Evolutionary conservation across 2,888 invertebrate species (phyloP).

Genomic region (Agriopis marginaria): DNA sequence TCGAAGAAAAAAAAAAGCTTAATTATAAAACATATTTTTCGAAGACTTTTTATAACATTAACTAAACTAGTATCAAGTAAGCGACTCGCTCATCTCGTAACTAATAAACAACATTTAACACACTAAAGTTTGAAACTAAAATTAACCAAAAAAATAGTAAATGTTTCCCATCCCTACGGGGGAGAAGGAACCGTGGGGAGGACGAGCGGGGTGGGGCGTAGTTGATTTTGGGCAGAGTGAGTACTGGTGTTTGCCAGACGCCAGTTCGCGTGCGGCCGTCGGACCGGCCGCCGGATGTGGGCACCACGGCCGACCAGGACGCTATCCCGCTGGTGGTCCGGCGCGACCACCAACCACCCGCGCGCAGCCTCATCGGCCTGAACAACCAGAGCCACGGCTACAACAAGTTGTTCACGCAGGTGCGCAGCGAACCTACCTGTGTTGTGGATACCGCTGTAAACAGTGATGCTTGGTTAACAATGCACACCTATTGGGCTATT

Average conservation of each 20-base stretch:
- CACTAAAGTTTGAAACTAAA: not conserved
- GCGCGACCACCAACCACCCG: slow-evolving; percentile 75
- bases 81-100: too few relatives aligned
- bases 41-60: too few relatives aligned
- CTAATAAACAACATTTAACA: not conserved
- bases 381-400: slow-evolving; percentile 90
- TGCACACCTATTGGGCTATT: not conserved
- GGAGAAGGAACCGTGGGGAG: slow-evolving; percentile 37
- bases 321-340: slow-evolving; percentile 84
- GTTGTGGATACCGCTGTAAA: slow-evolving; percentile 10
- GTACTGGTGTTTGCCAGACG: slow-evolving; percentile 50
- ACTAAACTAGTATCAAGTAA: too few relatives aligned
- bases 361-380: slow-evolving; percentile 91
- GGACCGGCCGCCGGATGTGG: slow-evolving; percentile 60
- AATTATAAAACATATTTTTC: too few relatives aligned
- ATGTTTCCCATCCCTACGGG: slow-evolving; percentile 3
- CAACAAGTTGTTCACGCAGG: slow-evolving; percentile 94
- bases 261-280: slow-evolving; percentile 65
- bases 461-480: slow-evolving; percentile 14
- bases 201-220: slow-evolving; percentile 36
- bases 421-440: slow-evolving; percentile 66
- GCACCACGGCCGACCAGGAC: slow-evolving; percentile 83
- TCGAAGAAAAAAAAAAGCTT: too few relatives aligned
- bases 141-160: not conserved
- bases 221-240: slow-evolving; percentile 21